Evolutionary conservation across 2,888 invertebrate species (phyloP).

Genomic region (Oligia latruncula): DNA sequence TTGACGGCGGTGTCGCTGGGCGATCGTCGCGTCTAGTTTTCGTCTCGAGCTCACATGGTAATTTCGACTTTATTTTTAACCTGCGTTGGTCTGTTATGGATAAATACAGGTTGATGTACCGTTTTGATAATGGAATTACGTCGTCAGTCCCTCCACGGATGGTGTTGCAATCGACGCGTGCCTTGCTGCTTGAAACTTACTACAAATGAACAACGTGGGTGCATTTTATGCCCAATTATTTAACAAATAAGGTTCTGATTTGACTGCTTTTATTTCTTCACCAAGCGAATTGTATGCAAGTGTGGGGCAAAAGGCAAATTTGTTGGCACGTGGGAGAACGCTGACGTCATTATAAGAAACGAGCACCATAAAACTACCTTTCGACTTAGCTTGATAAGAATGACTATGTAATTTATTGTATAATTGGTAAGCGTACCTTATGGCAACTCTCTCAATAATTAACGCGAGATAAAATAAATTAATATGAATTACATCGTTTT

Average conservation of each 20-base stretch:
- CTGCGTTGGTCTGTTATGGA: slow-evolving; percentile 60
- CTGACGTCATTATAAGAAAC: slow-evolving; percentile 79
- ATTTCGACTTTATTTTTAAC: slow-evolving; percentile 64
- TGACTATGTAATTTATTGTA: slow-evolving; percentile 40
- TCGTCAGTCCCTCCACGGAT: slow-evolving; percentile 61
- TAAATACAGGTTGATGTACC: slow-evolving; percentile 64
- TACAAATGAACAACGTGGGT: slow-evolving; percentile 48
- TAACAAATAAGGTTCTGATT: slow-evolving; percentile 61
- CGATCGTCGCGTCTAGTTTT: slow-evolving; percentile 78
- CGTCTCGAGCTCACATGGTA: slow-evolving; percentile 55
- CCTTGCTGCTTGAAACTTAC: slow-evolving; percentile 73
- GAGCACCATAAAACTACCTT: slow-evolving; percentile 64
- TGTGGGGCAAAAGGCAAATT: slow-evolving; percentile 55
- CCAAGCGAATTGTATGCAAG: slow-evolving; percentile 68
- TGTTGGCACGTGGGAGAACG: slow-evolving; percentile 77
- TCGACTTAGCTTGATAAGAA: slow-evolving; percentile 46
- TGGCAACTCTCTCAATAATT: slow-evolving; percentile 3
- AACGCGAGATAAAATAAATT: slow-evolving; percentile 16
- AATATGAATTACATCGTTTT: slow-evolving; percentile 1
- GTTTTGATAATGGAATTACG: slow-evolving; percentile 78
- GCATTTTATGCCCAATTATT: slow-evolving; percentile 70
- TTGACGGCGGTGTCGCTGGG: slow-evolving; percentile 77
- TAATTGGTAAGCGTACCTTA: slow-evolving; percentile 38
- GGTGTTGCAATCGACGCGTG: slow-evolving; percentile 87
- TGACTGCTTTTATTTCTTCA: slow-evolving; percentile 43